phyloP scores from a whole-genome alignment of 2,888 invertebrate genomes.

The Drosophila anomelani region DNA sequence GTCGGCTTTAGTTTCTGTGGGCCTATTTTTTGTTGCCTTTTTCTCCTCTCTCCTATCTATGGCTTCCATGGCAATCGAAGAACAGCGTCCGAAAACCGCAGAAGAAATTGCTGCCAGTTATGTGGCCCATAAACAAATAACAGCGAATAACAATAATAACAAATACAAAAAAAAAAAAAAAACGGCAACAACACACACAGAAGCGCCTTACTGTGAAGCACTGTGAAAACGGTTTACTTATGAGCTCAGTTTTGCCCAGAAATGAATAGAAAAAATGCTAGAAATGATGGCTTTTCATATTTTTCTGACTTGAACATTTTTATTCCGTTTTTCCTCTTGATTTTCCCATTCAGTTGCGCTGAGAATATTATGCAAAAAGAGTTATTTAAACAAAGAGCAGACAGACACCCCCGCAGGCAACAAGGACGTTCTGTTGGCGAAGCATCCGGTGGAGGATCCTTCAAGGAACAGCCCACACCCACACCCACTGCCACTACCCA shows the following conservation, averaged over 20 bases:
- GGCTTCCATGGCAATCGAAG: slow-evolving; percentile 58
- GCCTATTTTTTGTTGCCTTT: not conserved
- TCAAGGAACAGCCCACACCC: not conserved
- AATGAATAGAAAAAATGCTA: not conserved
- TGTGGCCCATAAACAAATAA: slow-evolving; percentile 73
- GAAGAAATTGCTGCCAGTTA: slow-evolving; percentile 58
- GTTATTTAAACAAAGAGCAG: slow-evolving; percentile 21
- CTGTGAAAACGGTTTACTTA: not conserved
- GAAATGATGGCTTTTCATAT: not conserved
- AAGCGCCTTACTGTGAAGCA: slow-evolving; percentile 17
- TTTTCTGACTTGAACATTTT: not conserved
- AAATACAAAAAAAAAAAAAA: slow-evolving; percentile 2
- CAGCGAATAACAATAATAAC: slow-evolving; percentile 41
- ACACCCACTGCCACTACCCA: not conserved
- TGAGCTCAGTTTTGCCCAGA: slow-evolving; percentile 7
- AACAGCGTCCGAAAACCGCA: slow-evolving; percentile 49
- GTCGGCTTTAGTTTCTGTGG: not conserved
- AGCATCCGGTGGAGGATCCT: slow-evolving; percentile 19
- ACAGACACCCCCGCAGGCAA: slow-evolving; percentile 28
- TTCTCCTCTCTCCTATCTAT: slow-evolving; percentile 19
- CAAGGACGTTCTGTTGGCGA: slow-evolving; percentile 26
- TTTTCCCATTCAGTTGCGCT: not conserved
- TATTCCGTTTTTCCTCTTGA: not conserved
- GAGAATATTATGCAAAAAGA: slow-evolving; percentile 24
- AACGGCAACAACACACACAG: not conserved